Conservation (phyloP, 2,113 vertebrate genomes). For the Bubalus kerabau region DNA sequence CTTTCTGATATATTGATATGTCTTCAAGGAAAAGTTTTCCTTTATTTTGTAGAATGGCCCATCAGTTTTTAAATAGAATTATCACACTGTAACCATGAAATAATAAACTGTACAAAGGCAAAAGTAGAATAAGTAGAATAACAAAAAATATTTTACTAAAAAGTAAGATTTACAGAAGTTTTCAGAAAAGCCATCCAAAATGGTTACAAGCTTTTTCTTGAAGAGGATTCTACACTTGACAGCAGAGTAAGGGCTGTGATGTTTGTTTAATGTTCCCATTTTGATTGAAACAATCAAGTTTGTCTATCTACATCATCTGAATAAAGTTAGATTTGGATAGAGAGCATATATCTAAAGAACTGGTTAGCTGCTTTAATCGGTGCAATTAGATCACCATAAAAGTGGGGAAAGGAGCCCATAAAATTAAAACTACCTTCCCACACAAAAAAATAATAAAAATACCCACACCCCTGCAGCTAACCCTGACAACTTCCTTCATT, state of each 20-base stretch:
- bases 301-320: neutral
- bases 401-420: neutral
- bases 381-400: neutral
- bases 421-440: neutral
- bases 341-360: neutral
- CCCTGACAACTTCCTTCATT: neutral
- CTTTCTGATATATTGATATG: neutral
- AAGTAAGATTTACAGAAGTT: neutral
- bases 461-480: neutral
- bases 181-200: neutral
- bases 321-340: neutral
- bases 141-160: neutral
- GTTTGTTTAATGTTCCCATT: neutral
- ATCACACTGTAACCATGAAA: neutral
- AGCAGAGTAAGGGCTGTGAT: neutral
- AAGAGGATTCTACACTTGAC: neutral
- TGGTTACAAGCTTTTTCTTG: neutral
- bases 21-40: neutral
- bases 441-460: neutral
- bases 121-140: neutral
- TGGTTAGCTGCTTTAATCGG: neutral
- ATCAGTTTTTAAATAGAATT: neutral
- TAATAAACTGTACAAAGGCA: neutral
- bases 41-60: neutral
- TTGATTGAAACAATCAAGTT: neutral